These are phyloP conservation scores for Trissoscelio sp. DNA, from an alignment of 2,888 invertebrate species.

Conservation along the genomic window DNA sequence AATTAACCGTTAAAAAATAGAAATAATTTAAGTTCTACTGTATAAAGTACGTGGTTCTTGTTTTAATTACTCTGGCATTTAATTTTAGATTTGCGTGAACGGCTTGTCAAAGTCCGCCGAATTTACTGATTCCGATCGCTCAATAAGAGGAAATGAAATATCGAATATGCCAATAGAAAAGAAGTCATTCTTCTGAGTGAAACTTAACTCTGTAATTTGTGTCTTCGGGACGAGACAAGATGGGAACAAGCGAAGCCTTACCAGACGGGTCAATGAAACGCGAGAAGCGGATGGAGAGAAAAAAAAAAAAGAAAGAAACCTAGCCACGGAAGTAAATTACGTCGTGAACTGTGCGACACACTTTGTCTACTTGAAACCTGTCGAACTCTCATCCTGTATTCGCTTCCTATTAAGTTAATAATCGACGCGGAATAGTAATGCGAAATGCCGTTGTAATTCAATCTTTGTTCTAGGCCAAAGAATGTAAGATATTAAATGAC, in stretches of 20 bases:
- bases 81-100: not conserved
- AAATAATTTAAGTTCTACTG: constrained; percentile 3
- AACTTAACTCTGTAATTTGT: constrained; percentile 53
- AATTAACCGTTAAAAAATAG: not conserved
- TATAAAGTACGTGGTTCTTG: too few relatives aligned
- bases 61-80: not conserved
- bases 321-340: constrained; percentile 69
- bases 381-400: constrained; percentile 58
- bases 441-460: constrained; percentile 50
- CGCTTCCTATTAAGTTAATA: constrained; percentile 59
- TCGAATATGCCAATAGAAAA: constrained; percentile 8
- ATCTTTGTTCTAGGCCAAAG: constrained; percentile 55
- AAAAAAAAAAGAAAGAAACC: constrained; percentile 62
- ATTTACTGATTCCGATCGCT: not conserved
- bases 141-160: constrained; percentile 24
- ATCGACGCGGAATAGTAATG: constrained; percentile 50
- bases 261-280: constrained; percentile 73
- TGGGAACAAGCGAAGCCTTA: constrained; percentile 71
- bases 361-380: constrained; percentile 66
- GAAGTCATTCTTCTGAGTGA: constrained; percentile 39
- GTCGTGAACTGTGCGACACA: constrained; percentile 55
- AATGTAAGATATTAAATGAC: constrained; percentile 41
- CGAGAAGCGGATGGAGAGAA: constrained; percentile 61
- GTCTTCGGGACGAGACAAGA: constrained; percentile 60
- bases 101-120: not conserved